A percentile compares a stretch with the other conserved stretches of the same genome.
phyloP scores from a whole-genome alignment of 2,888 invertebrate species.

The Saturnia pavonia region DNA sequence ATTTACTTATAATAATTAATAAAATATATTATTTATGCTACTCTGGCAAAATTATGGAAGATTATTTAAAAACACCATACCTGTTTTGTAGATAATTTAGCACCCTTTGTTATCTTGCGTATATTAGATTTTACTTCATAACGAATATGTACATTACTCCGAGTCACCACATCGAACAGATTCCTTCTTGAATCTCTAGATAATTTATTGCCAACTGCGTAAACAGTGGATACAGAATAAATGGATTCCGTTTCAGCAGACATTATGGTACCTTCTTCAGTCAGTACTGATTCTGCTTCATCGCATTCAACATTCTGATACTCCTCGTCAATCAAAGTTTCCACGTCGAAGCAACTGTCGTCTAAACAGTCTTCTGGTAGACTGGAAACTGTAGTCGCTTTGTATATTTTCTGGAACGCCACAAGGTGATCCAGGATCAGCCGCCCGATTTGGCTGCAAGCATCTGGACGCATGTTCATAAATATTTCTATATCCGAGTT shows the following conservation, averaged over 20 bases:
- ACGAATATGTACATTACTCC: conserved; percentile 65
- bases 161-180: conserved; percentile 71
- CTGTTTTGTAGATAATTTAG: conserved; percentile 76
- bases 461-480: conserved; percentile 81
- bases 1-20: too few species aligned
- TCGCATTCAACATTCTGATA: conserved; percentile 73
- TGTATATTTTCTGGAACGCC: conserved; percentile 77
- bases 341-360: conserved; percentile 66
- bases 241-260: conserved; percentile 71
- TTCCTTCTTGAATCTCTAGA: conserved; percentile 68
- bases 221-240: conserved; percentile 70
- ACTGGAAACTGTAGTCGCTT: conserved; percentile 54
- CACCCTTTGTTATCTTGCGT: conserved; percentile 72
- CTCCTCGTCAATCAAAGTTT: conserved; percentile 73
- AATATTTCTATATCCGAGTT: conserved; percentile 82
- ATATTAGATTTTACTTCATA: conserved; percentile 70
- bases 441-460: conserved; percentile 80
- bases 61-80: conserved; percentile 35
- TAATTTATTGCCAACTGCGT: conserved; percentile 60
- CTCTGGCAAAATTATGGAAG: neutral
- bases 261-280: conserved; percentile 67
- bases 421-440: conserved; percentile 79
- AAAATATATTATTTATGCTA: too few species aligned
- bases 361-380: conserved; percentile 61
- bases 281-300: conserved; percentile 66